Evolutionary conservation across 2,888 invertebrate genomes (phyloP).

Genomic region (Lissonota sp.): DNA sequence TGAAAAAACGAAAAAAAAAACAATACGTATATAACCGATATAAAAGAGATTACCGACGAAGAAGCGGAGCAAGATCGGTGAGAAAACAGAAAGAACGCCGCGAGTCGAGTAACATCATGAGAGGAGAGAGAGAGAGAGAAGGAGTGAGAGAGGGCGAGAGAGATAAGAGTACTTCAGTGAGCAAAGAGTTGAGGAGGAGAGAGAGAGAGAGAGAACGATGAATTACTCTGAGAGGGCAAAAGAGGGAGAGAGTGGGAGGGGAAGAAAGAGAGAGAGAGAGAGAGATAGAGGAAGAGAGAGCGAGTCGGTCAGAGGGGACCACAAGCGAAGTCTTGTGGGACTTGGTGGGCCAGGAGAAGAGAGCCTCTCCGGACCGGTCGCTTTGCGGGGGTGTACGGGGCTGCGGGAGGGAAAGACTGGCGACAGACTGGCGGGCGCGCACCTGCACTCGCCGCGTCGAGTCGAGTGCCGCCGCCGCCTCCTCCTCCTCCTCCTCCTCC

Average conservation of each 20-base stretch:
- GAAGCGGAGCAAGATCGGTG: slow-evolving; percentile 63
- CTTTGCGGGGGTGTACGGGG: slow-evolving; percentile 64
- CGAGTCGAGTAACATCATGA: slow-evolving; percentile 38
- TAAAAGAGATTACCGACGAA: slow-evolving; percentile 44
- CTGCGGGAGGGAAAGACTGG: slow-evolving; percentile 75
- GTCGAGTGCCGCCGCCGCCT: slow-evolving; percentile 66
- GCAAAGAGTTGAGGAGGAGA: slow-evolving; percentile 48
- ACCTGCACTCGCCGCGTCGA: slow-evolving; percentile 75
- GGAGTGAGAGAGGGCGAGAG: slow-evolving; percentile 42
- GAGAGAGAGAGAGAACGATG: slow-evolving; percentile 34
- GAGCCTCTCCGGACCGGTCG: slow-evolving; percentile 52
- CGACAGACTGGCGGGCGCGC: slow-evolving; percentile 83
- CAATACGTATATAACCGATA: slow-evolving; percentile 23
- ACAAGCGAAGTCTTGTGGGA: slow-evolving; percentile 65
- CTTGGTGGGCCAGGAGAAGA: slow-evolving; percentile 62
- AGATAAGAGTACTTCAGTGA: slow-evolving; percentile 59
- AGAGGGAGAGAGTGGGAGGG: slow-evolving; percentile 43
- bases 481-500: slow-evolving; percentile 55
- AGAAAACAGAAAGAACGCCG: slow-evolving; percentile 56
- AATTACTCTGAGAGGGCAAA: slow-evolving; percentile 50
- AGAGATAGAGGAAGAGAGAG: slow-evolving; percentile 55
- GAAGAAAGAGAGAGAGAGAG: slow-evolving; percentile 37
- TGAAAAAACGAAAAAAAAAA: background rate
- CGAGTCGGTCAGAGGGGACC: slow-evolving; percentile 71
- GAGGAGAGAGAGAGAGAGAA: slow-evolving; percentile 19